Evolutionary conservation across 2,113 vertebrate genomes (phyloP).

Genomic region (Meleagris gallopavo): DNA sequence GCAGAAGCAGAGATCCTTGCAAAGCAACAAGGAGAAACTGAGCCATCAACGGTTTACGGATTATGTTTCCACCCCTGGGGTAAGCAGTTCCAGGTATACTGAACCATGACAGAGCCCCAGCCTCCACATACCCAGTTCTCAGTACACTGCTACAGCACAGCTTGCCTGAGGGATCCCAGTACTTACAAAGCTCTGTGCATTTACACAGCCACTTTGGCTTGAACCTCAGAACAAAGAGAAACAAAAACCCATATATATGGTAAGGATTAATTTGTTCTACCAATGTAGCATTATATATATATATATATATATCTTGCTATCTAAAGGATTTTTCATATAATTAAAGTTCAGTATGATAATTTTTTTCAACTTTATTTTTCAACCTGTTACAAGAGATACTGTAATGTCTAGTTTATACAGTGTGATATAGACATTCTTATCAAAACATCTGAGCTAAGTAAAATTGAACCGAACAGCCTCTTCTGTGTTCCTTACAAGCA

Average conservation of each 20-base stretch:
- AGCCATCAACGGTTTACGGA: background rate
- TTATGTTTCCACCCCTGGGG: too few relatives aligned
- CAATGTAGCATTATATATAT: background rate
- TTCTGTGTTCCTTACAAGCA: background rate
- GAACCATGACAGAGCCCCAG: background rate
- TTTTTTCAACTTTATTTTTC: background rate
- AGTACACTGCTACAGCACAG: background rate
- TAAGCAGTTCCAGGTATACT: too few relatives aligned
- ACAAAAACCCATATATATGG: rapidly evolving
- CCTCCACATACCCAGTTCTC: background rate
- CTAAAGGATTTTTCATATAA: background rate
- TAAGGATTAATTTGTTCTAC: background rate
- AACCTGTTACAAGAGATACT: background rate
- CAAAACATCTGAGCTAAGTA: background rate
- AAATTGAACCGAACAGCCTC: background rate
- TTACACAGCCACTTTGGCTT: background rate
- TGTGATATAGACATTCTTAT: too few relatives aligned
- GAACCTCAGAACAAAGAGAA: background rate
- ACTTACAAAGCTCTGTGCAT: background rate
- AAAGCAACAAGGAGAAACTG: background rate
- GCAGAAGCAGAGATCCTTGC: background rate
- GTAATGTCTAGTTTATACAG: background rate
- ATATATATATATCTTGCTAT: background rate
- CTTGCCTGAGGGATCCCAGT: background rate
- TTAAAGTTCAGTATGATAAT: background rate